These are phyloP conservation scores for Xanthorhoe designata DNA, from an alignment of 2,888 invertebrate species.

Conservation along the genomic window DNA sequence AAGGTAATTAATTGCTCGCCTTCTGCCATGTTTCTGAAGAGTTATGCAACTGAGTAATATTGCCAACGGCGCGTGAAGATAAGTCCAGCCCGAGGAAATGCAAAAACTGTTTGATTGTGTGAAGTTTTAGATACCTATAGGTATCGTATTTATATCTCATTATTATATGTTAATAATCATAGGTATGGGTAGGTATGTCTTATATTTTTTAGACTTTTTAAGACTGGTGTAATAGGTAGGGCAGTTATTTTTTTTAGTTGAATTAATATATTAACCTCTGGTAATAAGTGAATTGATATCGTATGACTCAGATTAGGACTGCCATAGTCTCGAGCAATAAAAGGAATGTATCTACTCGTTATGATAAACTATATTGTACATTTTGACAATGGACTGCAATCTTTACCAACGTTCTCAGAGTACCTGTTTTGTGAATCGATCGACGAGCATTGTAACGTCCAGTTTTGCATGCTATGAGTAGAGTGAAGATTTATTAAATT, in stretches of 20 bases:
- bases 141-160: conserved; percentile 4
- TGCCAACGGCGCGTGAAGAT: conserved; percentile 37
- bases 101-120: conserved; percentile 26
- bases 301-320: too few relatives aligned
- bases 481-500: conserved; percentile 34
- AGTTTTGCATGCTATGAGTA: conserved; percentile 41
- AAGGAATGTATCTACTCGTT: not conserved
- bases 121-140: conserved; percentile 22
- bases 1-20: conserved; percentile 46
- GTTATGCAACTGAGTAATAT: conserved; percentile 37
- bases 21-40: conserved; percentile 41
- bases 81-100: conserved; percentile 31
- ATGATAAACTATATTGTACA: not conserved
- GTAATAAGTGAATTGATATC: too few relatives aligned
- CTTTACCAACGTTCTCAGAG: conserved; percentile 34
- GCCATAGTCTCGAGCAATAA: too few relatives aligned
- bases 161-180: not conserved
- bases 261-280: too few relatives aligned
- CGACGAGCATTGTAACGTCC: conserved; percentile 40
- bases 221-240: not conserved
- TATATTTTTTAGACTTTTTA: not conserved
- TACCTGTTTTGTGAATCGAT: conserved; percentile 37
- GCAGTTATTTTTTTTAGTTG: not conserved
- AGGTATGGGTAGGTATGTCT: too few relatives aligned
- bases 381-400: conserved; percentile 30